These are phyloP conservation scores for Heloderma charlesbogerti DNA, from an alignment of 2,113 vertebrate genomes.

Conservation along the genomic window DNA sequence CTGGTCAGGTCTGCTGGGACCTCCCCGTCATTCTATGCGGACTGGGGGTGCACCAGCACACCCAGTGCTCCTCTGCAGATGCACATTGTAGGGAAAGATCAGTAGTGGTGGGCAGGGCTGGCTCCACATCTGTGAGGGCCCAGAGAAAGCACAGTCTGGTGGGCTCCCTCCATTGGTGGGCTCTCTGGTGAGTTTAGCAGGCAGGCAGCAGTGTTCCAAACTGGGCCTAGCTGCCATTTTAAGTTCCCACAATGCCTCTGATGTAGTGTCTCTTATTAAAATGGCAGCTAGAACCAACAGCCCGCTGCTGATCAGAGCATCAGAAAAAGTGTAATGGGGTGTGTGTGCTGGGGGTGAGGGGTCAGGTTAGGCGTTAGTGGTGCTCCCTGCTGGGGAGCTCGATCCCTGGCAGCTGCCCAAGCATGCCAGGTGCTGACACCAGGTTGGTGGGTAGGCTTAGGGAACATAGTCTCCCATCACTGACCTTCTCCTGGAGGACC, in stretches of 20 bases:
- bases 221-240: too few relatives aligned
- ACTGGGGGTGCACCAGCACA: not conserved
- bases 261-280: not conserved
- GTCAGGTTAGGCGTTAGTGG: not conserved
- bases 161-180: not conserved
- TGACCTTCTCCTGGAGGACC: not conserved
- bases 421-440: too few relatives aligned
- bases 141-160: too few relatives aligned
- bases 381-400: not conserved
- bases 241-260: not conserved
- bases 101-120: not conserved
- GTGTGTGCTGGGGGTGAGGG: too few relatives aligned
- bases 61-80: not conserved
- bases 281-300: not conserved
- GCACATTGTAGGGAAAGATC: not conserved
- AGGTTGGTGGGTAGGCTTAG: not conserved
- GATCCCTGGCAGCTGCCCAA: too few relatives aligned
- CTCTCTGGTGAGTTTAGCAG: not conserved
- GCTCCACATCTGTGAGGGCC: not conserved
- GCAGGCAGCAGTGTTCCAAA: not conserved
- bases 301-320: too few relatives aligned
- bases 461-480: not conserved
- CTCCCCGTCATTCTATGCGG: too few relatives aligned
- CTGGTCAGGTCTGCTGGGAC: not conserved
- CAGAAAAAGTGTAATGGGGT: too few relatives aligned